Percentiles rank a stretch among this genome's conserved stretches.
These are phyloP conservation scores for Catajapyx aquilonaris DNA, from an alignment of 1,140 invertebrate genomes.

Conservation along the genomic window DNA sequence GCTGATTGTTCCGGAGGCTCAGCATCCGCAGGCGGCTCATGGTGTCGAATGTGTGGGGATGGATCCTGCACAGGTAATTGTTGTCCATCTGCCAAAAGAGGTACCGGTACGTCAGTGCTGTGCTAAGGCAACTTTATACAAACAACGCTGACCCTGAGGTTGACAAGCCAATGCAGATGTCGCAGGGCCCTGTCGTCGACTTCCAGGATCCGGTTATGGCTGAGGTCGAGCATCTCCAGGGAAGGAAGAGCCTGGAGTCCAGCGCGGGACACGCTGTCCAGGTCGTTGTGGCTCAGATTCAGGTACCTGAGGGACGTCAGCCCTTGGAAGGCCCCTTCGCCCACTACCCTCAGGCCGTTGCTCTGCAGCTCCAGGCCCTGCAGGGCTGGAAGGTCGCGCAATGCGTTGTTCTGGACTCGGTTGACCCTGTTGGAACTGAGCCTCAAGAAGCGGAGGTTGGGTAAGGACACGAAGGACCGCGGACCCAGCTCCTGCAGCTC, in stretches of 20 bases:
- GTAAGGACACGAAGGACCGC: slow-evolving; percentile 50
- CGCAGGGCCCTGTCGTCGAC: slow-evolving; percentile 41
- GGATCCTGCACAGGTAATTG: slow-evolving; percentile 22
- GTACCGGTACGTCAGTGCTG: slow-evolving; percentile 16
- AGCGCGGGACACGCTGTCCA: slow-evolving; percentile 39
- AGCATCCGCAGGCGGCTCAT: slow-evolving; percentile 61
- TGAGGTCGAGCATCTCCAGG: slow-evolving; percentile 17
- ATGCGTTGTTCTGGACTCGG: slow-evolving; percentile 41
- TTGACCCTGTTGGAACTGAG: slow-evolving; percentile 45
- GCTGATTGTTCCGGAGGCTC: slow-evolving; percentile 52
- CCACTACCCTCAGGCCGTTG: slow-evolving; percentile 46
- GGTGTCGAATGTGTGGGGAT: slow-evolving; percentile 47
- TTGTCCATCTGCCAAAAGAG: slow-evolving; percentile 29
- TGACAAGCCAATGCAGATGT: slow-evolving; percentile 59
- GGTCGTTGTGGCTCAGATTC: slow-evolving; percentile 33
- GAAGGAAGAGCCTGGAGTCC: slow-evolving; percentile 22
- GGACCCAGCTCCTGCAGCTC: slow-evolving; percentile 52
- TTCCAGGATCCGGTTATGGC: slow-evolving; percentile 18
- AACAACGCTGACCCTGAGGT: slow-evolving; percentile 35
- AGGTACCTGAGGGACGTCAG: slow-evolving; percentile 28
- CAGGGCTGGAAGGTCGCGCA: slow-evolving; percentile 49
- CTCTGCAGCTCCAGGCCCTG: slow-evolving; percentile 56
- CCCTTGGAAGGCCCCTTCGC: slow-evolving; percentile 50
- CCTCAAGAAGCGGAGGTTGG: slow-evolving; percentile 50
- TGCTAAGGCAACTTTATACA: neutral